Percentiles rank a stretch among this genome's conserved stretches.
Evolutionary conservation across 2,797 vertebrate genomes (phyloP).

Genomic region (Characodon lateralis): DNA sequence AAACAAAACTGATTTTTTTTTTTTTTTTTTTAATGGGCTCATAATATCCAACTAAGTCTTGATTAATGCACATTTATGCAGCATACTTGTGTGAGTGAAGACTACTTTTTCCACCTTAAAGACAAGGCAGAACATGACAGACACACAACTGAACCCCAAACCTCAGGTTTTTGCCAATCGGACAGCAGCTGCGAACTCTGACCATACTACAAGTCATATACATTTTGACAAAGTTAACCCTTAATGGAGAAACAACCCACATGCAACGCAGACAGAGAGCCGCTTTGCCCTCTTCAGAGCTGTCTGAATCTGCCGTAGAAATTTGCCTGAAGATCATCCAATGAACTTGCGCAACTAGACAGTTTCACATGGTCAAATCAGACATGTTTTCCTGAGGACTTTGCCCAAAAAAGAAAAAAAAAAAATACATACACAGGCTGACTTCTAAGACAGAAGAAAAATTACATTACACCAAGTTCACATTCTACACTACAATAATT

Average conservation of each 20-base stretch:
- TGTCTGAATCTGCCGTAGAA: constrained; percentile 13
- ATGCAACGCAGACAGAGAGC: background rate
- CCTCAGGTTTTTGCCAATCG: background rate
- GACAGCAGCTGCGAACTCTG: background rate
- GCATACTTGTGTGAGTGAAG: background rate
- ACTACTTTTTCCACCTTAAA: background rate
- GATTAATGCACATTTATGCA: background rate
- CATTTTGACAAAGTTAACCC: background rate
- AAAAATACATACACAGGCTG: background rate
- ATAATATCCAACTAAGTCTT: too few species aligned
- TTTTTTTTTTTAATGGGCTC: too few species aligned
- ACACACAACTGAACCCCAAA: background rate
- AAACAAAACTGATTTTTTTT: background rate
- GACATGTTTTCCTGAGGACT: background rate
- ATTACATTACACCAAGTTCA: background rate
- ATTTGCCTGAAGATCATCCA: background rate
- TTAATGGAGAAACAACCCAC: background rate
- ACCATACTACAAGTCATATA: background rate
- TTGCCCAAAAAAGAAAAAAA: background rate
- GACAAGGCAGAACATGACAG: background rate
- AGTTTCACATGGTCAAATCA: constrained; percentile 3
- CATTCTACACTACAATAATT: background rate
- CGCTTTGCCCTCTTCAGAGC: background rate
- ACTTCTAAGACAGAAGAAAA: background rate
- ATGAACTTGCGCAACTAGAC: background rate